Conservation (phyloP, 2,888 invertebrate species). For the Anthophora plumipes region DNA sequence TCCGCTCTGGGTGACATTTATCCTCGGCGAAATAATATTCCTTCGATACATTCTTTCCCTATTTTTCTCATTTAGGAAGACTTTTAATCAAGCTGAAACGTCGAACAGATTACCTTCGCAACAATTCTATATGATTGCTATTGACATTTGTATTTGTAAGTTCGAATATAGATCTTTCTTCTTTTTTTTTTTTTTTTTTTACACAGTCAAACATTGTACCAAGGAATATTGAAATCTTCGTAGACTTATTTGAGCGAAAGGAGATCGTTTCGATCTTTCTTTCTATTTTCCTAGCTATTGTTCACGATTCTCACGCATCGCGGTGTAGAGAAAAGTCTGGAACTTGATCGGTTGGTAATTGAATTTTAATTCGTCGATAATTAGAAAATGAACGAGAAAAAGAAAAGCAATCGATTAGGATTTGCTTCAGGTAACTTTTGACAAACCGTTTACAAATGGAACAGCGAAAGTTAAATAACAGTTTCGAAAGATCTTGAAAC, state of each 20-base stretch:
- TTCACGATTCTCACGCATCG: conserved; percentile 11
- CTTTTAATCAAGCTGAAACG: not conserved
- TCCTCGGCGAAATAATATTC: not conserved
- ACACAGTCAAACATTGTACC: conserved; percentile 3
- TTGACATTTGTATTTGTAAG: conserved; percentile 30
- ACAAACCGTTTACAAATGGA: not conserved
- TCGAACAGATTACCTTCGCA: conserved; percentile 18
- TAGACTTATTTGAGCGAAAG: not conserved
- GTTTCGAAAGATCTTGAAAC: conserved; percentile 16
- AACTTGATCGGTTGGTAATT: not conserved
- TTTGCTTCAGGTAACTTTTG: not conserved
- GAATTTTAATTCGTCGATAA: not conserved
- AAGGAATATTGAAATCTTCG: conserved; percentile 30
- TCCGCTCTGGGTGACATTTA: not conserved
- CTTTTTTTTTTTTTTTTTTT: conserved; percentile 9
- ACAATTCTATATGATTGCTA: conserved; percentile 34
- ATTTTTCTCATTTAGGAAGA: no score
- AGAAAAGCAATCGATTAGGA: not conserved
- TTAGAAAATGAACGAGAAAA: not conserved
- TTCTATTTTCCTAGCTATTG: not conserved
- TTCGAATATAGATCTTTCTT: no score
- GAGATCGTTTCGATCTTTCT: not conserved
- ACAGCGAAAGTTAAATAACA: conserved; percentile 7
- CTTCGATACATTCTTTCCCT: not conserved
- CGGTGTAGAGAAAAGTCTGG: not conserved